Conservation (phyloP, 2,797 vertebrate genomes). For the Tolypeutes matacus region DNA sequence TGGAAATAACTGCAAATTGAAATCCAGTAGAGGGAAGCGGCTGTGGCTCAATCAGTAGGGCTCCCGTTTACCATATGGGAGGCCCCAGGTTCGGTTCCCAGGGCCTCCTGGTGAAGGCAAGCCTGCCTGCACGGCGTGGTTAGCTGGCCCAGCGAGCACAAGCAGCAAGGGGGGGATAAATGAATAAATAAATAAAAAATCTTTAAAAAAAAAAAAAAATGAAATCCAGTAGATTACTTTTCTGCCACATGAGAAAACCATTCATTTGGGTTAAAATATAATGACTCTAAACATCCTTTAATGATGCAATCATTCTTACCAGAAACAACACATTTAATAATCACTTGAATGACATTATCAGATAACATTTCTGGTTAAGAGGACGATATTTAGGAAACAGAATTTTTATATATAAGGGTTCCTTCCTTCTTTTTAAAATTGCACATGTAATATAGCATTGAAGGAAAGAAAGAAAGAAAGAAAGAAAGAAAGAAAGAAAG, state of each 20-base stretch:
- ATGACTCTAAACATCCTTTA: background rate
- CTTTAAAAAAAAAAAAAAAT: too few relatives aligned
- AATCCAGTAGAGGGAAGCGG: too few relatives aligned
- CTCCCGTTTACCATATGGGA: too few relatives aligned
- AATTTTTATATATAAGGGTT: conserved; percentile 40
- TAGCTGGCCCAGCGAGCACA: too few relatives aligned
- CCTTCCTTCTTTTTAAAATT: background rate
- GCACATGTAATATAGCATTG: background rate
- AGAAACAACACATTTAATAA: background rate
- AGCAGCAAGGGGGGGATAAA: too few relatives aligned
- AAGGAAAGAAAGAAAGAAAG: background rate
- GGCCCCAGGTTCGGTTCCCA: too few relatives aligned
- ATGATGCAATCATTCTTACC: background rate
- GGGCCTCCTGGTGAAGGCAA: too few relatives aligned
- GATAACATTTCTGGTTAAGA: conserved; percentile 29
- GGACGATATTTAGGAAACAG: background rate
- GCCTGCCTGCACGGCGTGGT: too few relatives aligned
- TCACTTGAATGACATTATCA: conserved; percentile 4
- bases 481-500: background rate
- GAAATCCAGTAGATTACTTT: too few relatives aligned
- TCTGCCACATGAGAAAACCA: background rate
- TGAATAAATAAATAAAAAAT: too few relatives aligned
- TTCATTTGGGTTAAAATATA: background rate
- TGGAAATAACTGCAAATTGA: background rate
- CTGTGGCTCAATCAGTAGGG: too few relatives aligned